Percentiles rank a stretch among this genome's conserved stretches.
Conservation (phyloP, 2,113 vertebrate genomes). For the Amazona vittata region DNA sequence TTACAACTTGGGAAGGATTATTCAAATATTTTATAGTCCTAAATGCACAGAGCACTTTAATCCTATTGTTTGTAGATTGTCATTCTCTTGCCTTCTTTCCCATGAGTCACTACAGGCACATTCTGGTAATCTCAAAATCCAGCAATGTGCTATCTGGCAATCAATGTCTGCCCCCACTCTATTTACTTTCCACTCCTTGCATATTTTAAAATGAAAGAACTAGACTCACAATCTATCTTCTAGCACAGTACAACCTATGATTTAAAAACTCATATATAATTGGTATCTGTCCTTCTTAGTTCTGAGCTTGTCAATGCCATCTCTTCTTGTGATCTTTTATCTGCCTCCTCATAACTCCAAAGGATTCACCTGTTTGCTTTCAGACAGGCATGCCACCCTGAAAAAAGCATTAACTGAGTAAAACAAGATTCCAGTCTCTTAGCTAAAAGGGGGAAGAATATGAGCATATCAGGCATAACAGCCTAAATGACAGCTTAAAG, state of each 20-base stretch:
- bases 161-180: constrained; percentile 60
- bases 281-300: neutral
- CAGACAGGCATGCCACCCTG: neutral
- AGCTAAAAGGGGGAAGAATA: neutral
- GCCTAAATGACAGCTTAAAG: neutral
- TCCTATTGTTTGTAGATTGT: constrained; percentile 65
- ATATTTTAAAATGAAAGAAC: constrained; percentile 64
- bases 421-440: neutral
- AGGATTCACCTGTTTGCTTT: neutral
- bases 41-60: constrained; percentile 34
- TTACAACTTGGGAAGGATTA: constrained; percentile 53
- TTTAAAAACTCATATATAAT: neutral
- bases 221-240: neutral
- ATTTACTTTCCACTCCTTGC: constrained; percentile 57
- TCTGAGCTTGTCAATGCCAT: neutral
- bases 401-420: neutral
- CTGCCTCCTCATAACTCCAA: neutral
- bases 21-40: constrained; percentile 37
- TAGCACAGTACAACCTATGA: neutral
- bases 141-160: constrained; percentile 46
- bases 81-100: constrained; percentile 37
- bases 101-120: constrained; percentile 45
- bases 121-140: constrained; percentile 59
- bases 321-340: neutral
- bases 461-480: rapidly evolving